A percentile compares a stretch with the other conserved stretches of the same genome.
Conservation (phyloP, 1,140 invertebrate genomes). For the Saxidomus purpurata region DNA sequence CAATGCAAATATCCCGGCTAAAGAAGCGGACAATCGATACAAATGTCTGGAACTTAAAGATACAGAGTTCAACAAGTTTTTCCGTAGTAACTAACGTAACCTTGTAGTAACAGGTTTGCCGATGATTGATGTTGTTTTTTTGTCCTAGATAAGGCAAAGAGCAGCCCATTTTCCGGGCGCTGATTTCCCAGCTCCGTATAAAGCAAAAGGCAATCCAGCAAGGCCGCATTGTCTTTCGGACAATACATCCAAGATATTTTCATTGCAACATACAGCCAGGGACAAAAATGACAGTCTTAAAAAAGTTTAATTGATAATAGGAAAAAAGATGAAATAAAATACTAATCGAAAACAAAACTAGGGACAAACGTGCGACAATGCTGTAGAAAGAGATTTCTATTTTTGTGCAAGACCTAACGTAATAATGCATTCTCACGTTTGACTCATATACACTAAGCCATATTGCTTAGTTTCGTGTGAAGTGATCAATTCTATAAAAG, state of each 20-base stretch:
- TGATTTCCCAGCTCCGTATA: neutral
- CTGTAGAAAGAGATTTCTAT: too few species aligned
- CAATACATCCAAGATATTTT: neutral
- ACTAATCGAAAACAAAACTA: too few species aligned
- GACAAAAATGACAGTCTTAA: too few species aligned
- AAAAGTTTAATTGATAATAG: too few species aligned
- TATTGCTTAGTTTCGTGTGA: too few species aligned
- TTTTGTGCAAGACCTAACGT: too few species aligned
- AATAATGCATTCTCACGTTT: too few species aligned
- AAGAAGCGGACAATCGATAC: neutral
- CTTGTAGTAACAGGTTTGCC: neutral
- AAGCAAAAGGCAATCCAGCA: neutral
- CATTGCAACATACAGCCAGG: too few species aligned
- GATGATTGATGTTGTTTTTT: neutral
- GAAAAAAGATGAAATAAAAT: too few species aligned
- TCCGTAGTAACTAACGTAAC: constrained; percentile 3
- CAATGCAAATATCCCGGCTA: constrained; percentile 4
- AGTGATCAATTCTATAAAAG: too few species aligned
- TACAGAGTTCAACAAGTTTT: neutral
- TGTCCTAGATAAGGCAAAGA: constrained; percentile 1
- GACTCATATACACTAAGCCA: too few species aligned
- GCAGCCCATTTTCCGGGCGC: neutral
- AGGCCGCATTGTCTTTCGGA: neutral
- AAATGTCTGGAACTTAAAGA: neutral
- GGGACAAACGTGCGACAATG: too few species aligned